Conservation (phyloP, 2,797 vertebrate genomes). For the Acipenser ruthenus region DNA sequence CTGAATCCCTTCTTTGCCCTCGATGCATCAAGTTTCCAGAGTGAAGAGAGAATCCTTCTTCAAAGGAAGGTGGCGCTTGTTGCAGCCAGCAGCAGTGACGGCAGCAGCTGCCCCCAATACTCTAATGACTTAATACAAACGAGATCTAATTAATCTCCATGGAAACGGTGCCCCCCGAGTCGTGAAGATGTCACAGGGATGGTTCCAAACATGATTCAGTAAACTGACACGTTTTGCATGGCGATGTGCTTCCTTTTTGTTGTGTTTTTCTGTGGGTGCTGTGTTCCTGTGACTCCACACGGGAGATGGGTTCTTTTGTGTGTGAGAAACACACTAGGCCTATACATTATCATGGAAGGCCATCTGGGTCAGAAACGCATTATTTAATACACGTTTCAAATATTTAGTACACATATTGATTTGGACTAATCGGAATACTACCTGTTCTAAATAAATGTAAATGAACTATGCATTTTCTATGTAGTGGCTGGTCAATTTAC, state of each 20-base stretch:
- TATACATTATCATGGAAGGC: too few relatives aligned
- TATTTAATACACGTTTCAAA: too few relatives aligned
- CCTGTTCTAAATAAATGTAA: too few relatives aligned
- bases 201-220: background rate
- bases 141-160: constrained; percentile 23
- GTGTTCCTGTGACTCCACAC: too few relatives aligned
- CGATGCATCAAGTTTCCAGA: background rate
- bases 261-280: too few relatives aligned
- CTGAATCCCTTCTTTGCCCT: background rate
- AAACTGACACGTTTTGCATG: background rate
- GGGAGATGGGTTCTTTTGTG: too few relatives aligned
- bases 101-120: constrained; percentile 17
- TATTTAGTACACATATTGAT: too few relatives aligned
- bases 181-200: constrained; percentile 8
- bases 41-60: background rate
- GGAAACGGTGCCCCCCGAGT: constrained; percentile 18
- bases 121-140: constrained; percentile 20
- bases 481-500: too few relatives aligned
- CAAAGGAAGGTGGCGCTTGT: background rate
- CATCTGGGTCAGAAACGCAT: too few relatives aligned
- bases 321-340: too few relatives aligned
- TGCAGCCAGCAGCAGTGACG: background rate
- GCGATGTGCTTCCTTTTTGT: background rate
- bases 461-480: too few relatives aligned
- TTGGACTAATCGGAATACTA: too few relatives aligned